Base-by-base conservation (phyloP, 2,888 invertebrate genomes). In the Thysanoteuthis rhombus region DNA sequence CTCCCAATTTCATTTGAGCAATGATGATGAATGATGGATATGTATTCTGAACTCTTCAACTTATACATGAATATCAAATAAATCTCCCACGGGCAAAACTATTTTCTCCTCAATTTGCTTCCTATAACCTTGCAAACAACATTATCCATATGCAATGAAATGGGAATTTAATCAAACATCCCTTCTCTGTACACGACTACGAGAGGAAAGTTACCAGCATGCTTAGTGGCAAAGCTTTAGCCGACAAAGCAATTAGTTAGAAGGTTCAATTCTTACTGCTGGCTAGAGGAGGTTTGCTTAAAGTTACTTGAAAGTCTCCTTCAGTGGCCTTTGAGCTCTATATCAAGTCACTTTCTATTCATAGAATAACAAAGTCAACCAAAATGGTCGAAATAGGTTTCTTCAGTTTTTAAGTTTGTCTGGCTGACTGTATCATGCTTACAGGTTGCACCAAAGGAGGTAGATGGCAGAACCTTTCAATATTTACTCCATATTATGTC, bases 101-200 rank as follows among this genome's bases (percentile, higher is more conserved):
- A 75, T 75, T 75, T 75, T 75, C n/a, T 75, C 75, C 36, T n/a
- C 75, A 75, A 75, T 75, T 75, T n/a, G 75, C 75, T 75, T 75
- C 36, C 75, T 75, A 36, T 75, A 75, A 75, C 32, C 75, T 75
- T 32, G 75, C n/a, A 75, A 75, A 75, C 36, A 75, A n/a, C n/a
- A 75, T 75, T 75, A 75, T n/a, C 75, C 75, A 75, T 75, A 75
- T n/a, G 75, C 75, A 75, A n/a, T 75, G 75, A 75, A 75, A 75
- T 75, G 75, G 75, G 75, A 75, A 75, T 75, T 75, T 75, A 75
- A 75, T 75, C n/a, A 75, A 75, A 75, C n/a, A 75, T n/a, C 16
- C 75, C n/a, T 75, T n/a, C n/a, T 75, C 75, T n/a, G 75, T 19
- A 75, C 75, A 75, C n/a, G n/a, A 32, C 8, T n/a, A n/a, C n/a